Evolutionary conservation across 1,140 invertebrate species (phyloP).

Genomic region (Monomorium pharaonis): DNA sequence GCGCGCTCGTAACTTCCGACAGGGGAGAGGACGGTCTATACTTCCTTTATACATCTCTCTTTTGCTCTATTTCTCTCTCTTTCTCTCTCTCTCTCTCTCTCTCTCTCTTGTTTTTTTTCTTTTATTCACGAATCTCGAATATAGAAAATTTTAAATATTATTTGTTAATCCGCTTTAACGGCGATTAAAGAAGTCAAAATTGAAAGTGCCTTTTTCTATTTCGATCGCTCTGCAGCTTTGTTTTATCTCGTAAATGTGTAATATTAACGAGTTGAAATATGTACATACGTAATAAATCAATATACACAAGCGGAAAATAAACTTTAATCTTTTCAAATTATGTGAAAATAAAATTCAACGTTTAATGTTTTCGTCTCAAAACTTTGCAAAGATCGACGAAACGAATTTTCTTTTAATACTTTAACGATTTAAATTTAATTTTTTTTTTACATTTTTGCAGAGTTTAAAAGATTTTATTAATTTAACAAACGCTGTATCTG

Average conservation of each 20-base stretch:
- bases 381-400: not conserved
- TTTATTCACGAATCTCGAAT: not conserved
- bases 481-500: not conserved
- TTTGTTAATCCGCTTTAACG: slow-evolving; percentile 4
- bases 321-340: not conserved
- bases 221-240: not conserved
- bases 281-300: not conserved
- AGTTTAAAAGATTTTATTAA: not conserved
- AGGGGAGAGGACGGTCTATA: slow-evolving; percentile 47
- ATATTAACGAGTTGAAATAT: not conserved
- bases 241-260: not conserved
- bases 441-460: not conserved
- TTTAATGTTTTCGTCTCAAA: not conserved
- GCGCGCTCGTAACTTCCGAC: slow-evolving; percentile 41
- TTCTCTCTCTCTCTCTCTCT: not conserved
- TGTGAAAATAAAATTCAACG: not conserved
- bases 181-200: not conserved
- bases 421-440: not conserved
- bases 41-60: slow-evolving; percentile 17
- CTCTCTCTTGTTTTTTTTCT: not conserved
- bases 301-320: not conserved
- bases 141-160: slow-evolving; percentile 34
- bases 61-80: not conserved
- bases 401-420: not conserved
- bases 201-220: not conserved